Conservation (phyloP, 2,888 invertebrate genomes). For the Branchellion lobata region DNA sequence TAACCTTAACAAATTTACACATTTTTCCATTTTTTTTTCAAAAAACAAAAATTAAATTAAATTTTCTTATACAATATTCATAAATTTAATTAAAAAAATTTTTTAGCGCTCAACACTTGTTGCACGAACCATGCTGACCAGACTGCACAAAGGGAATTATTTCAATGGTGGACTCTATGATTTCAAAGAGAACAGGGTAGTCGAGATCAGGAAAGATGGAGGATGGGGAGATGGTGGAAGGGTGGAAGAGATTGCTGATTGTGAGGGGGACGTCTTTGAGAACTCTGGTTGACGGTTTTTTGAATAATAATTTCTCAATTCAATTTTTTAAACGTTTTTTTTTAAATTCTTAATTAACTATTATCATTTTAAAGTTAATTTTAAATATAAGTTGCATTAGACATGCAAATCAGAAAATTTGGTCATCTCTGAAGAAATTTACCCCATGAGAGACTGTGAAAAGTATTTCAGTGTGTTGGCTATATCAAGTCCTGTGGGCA, state of each 20-base stretch:
- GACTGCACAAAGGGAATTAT: constrained; percentile 87
- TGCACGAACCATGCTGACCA: constrained; percentile 65
- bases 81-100: no score
- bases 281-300: constrained; percentile 70
- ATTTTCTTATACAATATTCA: no score
- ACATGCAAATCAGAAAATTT: no score
- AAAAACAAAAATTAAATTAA: no score
- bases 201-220: constrained; percentile 93
- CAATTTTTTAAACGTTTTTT: no score
- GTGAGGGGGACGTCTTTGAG: constrained; percentile 93
- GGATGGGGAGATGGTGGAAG: constrained; percentile 76
- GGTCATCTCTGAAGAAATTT: no score
- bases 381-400: no score
- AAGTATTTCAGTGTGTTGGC: constrained; percentile 97
- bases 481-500: constrained; percentile 91
- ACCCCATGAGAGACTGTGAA: constrained; percentile 91
- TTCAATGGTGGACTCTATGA: constrained; percentile 83
- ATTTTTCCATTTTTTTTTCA: no score
- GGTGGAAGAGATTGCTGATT: constrained; percentile 79
- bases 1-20: no score
- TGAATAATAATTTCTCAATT: no score
- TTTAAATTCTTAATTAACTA: neutral
- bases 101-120: no score
- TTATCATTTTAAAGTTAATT: no score
- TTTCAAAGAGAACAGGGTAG: constrained; percentile 91